Conservation (phyloP, 53 echinoderm and acorn worm species). For the Paracentrotus lividus region DNA sequence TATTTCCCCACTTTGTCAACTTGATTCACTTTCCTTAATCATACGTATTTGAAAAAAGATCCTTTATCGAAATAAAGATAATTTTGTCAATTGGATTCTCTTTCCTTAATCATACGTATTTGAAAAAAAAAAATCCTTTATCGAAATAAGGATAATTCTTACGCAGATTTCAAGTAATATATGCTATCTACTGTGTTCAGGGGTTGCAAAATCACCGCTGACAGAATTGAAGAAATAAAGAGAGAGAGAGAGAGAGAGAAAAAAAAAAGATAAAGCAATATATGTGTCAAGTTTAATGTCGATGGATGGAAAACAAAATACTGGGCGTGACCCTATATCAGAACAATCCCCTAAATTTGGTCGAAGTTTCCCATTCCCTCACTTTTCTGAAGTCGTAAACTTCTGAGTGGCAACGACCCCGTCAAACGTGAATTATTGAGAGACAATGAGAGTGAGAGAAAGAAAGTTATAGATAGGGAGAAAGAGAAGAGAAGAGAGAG, state of each 20-base stretch:
- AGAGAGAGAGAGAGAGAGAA: not conserved
- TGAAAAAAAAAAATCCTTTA: no score
- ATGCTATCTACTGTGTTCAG: not conserved
- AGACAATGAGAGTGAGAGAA: not conserved
- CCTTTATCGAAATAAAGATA: not conserved
- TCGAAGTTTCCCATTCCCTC: conserved; percentile 48
- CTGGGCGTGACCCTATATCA: conserved; percentile 47
- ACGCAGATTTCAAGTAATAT: not conserved
- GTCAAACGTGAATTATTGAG: conserved; percentile 52
- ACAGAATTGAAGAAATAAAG: no score
- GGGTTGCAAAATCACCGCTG: not conserved
- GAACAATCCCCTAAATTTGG: conserved; percentile 4
- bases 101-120: no score
- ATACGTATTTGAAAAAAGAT: no score
- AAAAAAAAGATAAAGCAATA: conserved; percentile 16
- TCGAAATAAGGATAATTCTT: not conserved
- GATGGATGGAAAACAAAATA: conserved; percentile 64
- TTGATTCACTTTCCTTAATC: no score
- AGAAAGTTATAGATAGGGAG: conserved; percentile 16
- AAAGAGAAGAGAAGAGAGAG: not conserved
- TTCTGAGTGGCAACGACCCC: conserved; percentile 61
- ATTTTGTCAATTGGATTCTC: no score
- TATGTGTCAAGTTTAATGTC: conserved; percentile 50
- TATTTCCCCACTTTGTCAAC: no score
- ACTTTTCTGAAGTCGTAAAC: conserved; percentile 49